Percentiles rank a stretch among this genome's conserved stretches.
phyloP scores from a whole-genome alignment of 1,140 invertebrate species.

The Ostrea edulis region DNA sequence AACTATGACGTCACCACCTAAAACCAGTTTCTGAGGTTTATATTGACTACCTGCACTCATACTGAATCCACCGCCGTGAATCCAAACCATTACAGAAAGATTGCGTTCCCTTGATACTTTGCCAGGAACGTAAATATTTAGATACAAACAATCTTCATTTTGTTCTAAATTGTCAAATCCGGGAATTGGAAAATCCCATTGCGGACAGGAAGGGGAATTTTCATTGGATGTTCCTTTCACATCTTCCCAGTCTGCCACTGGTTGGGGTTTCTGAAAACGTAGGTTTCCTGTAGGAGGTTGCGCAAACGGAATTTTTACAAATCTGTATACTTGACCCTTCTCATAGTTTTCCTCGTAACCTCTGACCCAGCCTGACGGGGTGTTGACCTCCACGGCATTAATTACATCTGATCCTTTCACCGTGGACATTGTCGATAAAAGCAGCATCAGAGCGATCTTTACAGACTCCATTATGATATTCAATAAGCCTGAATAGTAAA shows the following conservation, averaged over 20 bases:
- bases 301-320: too few species aligned
- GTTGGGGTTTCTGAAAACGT: constrained; percentile 15
- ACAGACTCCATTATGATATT: too few species aligned
- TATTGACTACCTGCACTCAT: constrained; percentile 91
- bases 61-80: constrained; percentile 95
- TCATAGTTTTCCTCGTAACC: too few species aligned
- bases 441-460: too few species aligned
- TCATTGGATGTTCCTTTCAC: not conserved
- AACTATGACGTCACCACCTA: constrained; percentile 95
- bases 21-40: constrained; percentile 89
- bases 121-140: constrained; percentile 40
- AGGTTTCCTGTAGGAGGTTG: too few species aligned
- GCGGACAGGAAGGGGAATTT: not conserved
- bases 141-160: constrained; percentile 36
- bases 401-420: too few species aligned
- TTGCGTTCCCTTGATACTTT: not conserved
- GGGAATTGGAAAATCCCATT: not conserved
- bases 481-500: too few species aligned
- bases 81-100: constrained; percentile 36
- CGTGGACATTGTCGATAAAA: too few species aligned
- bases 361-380: too few species aligned
- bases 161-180: not conserved
- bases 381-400: too few species aligned
- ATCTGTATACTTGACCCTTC: too few species aligned
- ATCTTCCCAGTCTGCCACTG: not conserved